Evolutionary conservation across 2,888 invertebrate genomes (phyloP), one percentile per base, ranked within the genome.

Genomic region (Thecophora atra): DNA sequence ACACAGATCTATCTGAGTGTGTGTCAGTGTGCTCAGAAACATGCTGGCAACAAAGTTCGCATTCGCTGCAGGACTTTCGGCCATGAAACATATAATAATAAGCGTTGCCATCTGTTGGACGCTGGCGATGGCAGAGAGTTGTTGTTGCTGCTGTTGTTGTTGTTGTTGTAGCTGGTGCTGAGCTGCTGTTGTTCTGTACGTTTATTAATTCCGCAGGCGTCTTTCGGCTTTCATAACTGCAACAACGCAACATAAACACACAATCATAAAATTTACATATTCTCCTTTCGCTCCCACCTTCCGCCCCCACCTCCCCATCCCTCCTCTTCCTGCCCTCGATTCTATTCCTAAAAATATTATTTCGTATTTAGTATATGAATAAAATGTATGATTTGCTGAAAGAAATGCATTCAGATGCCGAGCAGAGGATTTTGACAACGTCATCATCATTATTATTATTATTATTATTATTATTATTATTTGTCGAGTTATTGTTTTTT

Each of bases 121-220:
- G 24, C 56, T 56, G 56, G 24, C 13, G 56, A 13, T 2, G 11
- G 24, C 13, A 26, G 26, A 21, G 24, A 56, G 21, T 47, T 47
- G 47, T 47, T 47, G 15, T 47, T 47, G 6, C 44, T 15, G 19
- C 44, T 11, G n/a, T 30, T 67, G 28, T 51, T 47, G 69, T 26
- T 28, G 69, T 58, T 44, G 15, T 24, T 60, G 60, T 47, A 11
- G 47, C n/a, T 47, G 47, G 8, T 21, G 21, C 21, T 56, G 56
- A 37, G 30, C 19, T 47, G n/a, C 11, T 69, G 44, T n/a, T 47
- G 19, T 62, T 15, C 42, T 47, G 58, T 19, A 28, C 42, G 58
- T 47, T 69, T 69, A 69, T 69, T 58, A 69, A 69, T 66, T 66
- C 66, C 66, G 26, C 58, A 47, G 47, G 60, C 69, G 60, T 44